Percentiles rank a stretch among this genome's conserved stretches.
phyloP scores from a whole-genome alignment of 2,888 invertebrate species.

The Sinopyrophorus schimmeli region DNA sequence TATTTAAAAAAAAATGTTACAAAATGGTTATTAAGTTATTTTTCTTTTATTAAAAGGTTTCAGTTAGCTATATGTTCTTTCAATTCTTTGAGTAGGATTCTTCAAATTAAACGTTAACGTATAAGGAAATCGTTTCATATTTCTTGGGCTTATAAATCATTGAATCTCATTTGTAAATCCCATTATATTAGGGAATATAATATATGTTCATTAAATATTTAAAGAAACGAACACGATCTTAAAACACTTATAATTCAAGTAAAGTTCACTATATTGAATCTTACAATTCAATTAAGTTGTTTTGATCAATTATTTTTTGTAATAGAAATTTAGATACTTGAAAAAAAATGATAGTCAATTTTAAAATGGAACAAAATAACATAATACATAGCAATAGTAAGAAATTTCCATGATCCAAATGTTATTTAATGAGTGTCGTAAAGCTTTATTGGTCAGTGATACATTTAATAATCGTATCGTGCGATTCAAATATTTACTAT shows the following conservation, averaged over 20 bases:
- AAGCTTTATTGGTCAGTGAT: slow-evolving; percentile 26
- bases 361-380: slow-evolving; percentile 10
- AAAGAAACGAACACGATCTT: no score
- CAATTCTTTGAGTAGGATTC: neutral
- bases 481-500: slow-evolving; percentile 17
- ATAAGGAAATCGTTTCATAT: slow-evolving; percentile 16
- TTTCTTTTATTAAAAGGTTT: neutral
- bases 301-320: no score
- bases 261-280: no score
- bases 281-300: neutral
- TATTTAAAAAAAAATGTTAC: neutral
- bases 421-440: slow-evolving; percentile 11
- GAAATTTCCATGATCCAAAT: slow-evolving; percentile 1
- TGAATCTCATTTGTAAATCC: slow-evolving; percentile 12
- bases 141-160: slow-evolving; percentile 5
- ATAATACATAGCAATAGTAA: slow-evolving; percentile 12
- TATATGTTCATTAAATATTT: no score
- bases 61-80: neutral
- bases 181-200: slow-evolving; percentile 3
- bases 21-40: neutral
- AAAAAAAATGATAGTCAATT: slow-evolving; percentile 21
- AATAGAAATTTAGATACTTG: no score
- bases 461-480: slow-evolving; percentile 16
- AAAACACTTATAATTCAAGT: no score
- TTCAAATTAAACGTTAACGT: slow-evolving; percentile 1